phyloP scores from a whole-genome alignment of 2,113 vertebrate species.

The Pelobates fuscus region DNA sequence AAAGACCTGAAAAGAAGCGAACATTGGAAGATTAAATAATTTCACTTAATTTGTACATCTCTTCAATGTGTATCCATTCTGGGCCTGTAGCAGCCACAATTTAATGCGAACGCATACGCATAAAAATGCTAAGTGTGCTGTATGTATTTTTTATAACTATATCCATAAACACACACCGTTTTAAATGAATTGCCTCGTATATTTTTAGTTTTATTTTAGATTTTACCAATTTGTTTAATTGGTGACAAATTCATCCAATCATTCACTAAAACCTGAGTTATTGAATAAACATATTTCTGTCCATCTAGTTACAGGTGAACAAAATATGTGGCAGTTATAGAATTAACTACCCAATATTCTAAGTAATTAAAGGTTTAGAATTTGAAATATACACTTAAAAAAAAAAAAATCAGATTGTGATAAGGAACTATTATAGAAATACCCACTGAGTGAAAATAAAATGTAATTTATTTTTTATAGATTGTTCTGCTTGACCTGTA shows the following conservation, averaged over 20 bases:
- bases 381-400: too few relatives aligned
- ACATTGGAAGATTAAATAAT: constrained; percentile 38
- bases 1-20: constrained; percentile 39
- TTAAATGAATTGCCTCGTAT: constrained; percentile 23
- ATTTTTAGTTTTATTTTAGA: constrained; percentile 19
- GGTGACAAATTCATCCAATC: background rate
- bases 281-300: background rate
- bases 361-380: background rate
- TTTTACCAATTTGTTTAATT: background rate
- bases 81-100: constrained; percentile 1
- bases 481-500: too few relatives aligned
- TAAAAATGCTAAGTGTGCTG: constrained; percentile 36
- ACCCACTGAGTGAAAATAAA: too few relatives aligned
- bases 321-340: background rate
- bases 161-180: constrained; percentile 33
- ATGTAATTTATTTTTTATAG: too few relatives aligned
- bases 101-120: constrained; percentile 11
- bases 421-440: too few relatives aligned
- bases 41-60: constrained; percentile 45
- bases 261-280: background rate
- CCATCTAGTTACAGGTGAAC: background rate
- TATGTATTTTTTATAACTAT: constrained; percentile 24
- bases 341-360: background rate
- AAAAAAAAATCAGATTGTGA: too few relatives aligned
- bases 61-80: constrained; percentile 34